phyloP scores from a whole-genome alignment of 1,140 invertebrate genomes.

The Zophobas morio region DNA sequence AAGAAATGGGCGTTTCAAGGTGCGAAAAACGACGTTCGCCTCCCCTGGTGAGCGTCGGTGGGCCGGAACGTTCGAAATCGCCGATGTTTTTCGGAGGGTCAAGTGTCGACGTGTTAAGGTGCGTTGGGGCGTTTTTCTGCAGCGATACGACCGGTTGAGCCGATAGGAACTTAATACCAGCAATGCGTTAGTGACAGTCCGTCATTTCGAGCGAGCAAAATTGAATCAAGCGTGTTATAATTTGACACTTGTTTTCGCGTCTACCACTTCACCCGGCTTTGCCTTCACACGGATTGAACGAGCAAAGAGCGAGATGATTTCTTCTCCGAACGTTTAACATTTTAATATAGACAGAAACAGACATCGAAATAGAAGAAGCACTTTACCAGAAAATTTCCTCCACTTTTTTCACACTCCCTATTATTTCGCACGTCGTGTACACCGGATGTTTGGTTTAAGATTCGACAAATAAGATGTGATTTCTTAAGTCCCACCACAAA shows the following conservation, averaged over 20 bases:
- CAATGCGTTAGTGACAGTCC: constrained; percentile 37
- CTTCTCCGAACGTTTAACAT: constrained; percentile 24
- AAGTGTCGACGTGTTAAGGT: constrained; percentile 29
- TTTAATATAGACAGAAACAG: constrained; percentile 13
- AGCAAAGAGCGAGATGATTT: constrained; percentile 5
- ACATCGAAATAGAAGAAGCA: constrained; percentile 22
- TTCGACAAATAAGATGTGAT: constrained; percentile 34
- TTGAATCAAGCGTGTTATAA: constrained; percentile 32
- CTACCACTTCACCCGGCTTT: constrained; percentile 24
- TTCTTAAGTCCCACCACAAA: constrained; percentile 18
- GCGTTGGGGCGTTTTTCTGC: constrained; percentile 30
- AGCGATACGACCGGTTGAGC: constrained; percentile 15
- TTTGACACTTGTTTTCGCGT: constrained; percentile 42
- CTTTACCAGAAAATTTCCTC: constrained; percentile 13
- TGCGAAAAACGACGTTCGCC: too few species aligned
- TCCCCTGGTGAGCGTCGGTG: too few species aligned
- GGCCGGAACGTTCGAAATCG: not conserved
- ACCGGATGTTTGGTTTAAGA: constrained; percentile 15
- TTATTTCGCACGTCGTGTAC: constrained; percentile 14
- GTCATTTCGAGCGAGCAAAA: constrained; percentile 20
- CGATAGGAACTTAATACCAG: constrained; percentile 38
- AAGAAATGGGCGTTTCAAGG: too few species aligned
- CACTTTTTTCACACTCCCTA: constrained; percentile 8
- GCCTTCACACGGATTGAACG: constrained; percentile 4
- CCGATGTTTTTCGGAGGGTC: not conserved